phyloP scores from a whole-genome alignment of 1,140 invertebrate species.

The Drosophila ercepeae region DNA sequence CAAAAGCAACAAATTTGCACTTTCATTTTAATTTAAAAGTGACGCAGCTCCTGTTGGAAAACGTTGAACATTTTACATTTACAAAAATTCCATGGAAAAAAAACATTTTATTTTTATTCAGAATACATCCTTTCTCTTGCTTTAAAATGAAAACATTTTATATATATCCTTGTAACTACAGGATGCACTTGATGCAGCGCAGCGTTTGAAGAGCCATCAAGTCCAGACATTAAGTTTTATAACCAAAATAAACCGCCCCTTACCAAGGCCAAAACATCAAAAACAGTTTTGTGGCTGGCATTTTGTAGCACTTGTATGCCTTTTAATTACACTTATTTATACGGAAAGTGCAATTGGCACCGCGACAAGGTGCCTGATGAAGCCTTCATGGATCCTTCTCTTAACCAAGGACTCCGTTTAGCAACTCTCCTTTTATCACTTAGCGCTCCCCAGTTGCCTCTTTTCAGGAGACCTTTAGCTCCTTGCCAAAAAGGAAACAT shows the following conservation, averaged over 20 bases:
- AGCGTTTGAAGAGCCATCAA: constrained; percentile 13
- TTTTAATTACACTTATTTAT: constrained; percentile 71
- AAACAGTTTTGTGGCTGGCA: constrained; percentile 28
- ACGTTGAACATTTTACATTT: too few species aligned
- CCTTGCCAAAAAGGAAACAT: not conserved
- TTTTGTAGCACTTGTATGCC: constrained; percentile 53
- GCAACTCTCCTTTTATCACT: not conserved
- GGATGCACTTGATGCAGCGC: constrained; percentile 17
- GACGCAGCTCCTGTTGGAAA: too few species aligned
- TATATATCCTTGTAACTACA: not conserved
- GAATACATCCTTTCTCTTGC: not conserved
- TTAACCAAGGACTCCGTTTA: not conserved
- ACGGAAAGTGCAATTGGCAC: constrained; percentile 58
- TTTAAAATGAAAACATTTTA: too few species aligned
- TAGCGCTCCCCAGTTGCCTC: not conserved
- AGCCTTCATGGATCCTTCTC: not conserved
- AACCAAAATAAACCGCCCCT: constrained; percentile 2
- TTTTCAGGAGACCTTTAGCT: not conserved
- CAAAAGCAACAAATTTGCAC: constrained; percentile 47
- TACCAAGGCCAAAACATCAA: constrained; percentile 28
- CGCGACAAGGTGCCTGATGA: constrained; percentile 11
- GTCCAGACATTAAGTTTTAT: constrained; percentile 38
- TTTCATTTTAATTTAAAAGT: constrained; percentile 39
- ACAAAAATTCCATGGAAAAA: too few species aligned
- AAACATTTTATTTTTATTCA: too few species aligned